These are phyloP conservation scores for Pseudomyrmex dendroicus DNA, from an alignment of 1,140 invertebrate genomes.

Conservation along the genomic window DNA sequence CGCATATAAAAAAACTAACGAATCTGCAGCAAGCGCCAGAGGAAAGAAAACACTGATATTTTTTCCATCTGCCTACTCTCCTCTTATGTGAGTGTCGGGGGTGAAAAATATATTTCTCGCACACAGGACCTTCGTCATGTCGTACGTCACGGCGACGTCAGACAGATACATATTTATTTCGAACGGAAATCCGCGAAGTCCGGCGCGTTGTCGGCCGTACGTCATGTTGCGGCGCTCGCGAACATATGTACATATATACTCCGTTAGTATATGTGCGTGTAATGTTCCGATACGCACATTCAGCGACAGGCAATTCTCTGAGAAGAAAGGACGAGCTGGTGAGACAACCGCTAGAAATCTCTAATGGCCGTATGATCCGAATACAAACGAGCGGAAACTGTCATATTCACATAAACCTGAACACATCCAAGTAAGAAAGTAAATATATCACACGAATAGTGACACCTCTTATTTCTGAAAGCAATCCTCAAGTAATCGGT, in stretches of 20 bases:
- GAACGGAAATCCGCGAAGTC: slow-evolving; percentile 71
- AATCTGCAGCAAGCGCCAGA: neutral
- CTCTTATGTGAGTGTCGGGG: neutral
- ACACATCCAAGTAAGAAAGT: slow-evolving; percentile 13
- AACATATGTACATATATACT: slow-evolving; percentile 11
- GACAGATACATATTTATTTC: slow-evolving; percentile 73
- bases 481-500: neutral
- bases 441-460: slow-evolving; percentile 22
- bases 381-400: slow-evolving; percentile 24
- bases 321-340: neutral
- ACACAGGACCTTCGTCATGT: slow-evolving; percentile 39
- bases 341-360: slow-evolving; percentile 32
- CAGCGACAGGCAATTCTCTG: slow-evolving; percentile 40
- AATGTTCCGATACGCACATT: slow-evolving; percentile 28
- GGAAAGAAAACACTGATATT: neutral
- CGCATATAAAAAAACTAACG: neutral
- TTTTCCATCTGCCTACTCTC: neutral
- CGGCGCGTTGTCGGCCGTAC: slow-evolving; percentile 67
- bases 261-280: neutral
- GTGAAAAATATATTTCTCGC: slow-evolving; percentile 31
- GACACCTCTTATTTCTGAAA: neutral
- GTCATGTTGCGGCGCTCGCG: slow-evolving; percentile 60
- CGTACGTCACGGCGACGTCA: slow-evolving; percentile 49
- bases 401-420: slow-evolving; percentile 10
- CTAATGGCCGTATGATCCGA: slow-evolving; percentile 19